Evolutionary conservation across 2,797 vertebrate genomes (phyloP).

Genomic region (Merluccius polli): DNA sequence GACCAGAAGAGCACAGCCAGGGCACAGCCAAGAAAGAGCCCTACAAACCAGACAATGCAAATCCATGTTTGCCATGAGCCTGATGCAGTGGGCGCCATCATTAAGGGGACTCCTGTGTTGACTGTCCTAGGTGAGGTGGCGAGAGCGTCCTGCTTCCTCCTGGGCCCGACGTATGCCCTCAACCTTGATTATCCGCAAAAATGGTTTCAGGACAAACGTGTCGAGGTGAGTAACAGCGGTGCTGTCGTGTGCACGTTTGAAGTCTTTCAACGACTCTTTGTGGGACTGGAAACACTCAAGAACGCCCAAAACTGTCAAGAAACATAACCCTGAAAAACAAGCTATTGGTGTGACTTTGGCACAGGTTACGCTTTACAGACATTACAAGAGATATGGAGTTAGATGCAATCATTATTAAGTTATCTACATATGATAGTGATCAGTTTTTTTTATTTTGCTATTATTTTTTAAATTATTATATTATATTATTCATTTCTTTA

Average conservation of each 20-base stretch:
- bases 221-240: no score
- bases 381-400: not conserved
- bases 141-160: not conserved
- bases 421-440: no score
- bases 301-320: no score
- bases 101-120: not conserved
- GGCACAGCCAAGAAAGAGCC: not conserved
- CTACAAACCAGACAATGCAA: no score
- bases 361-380: not conserved
- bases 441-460: no score
- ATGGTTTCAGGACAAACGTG: no score
- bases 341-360: not conserved
- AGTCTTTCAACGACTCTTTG: not conserved
- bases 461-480: no score
- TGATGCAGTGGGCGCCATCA: not conserved
- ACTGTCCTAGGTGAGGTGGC: not conserved
- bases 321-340: not conserved
- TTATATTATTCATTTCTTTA: no score
- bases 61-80: not conserved
- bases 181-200: not conserved
- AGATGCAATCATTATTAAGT: not conserved
- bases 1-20: not conserved
- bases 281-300: no score
- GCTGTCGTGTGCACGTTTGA: not conserved
- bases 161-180: not conserved